A percentile compares a stretch with the other conserved stretches of the same genome.
Conservation (phyloP, 2,888 invertebrate species). For the Euphydryas editha region DNA sequence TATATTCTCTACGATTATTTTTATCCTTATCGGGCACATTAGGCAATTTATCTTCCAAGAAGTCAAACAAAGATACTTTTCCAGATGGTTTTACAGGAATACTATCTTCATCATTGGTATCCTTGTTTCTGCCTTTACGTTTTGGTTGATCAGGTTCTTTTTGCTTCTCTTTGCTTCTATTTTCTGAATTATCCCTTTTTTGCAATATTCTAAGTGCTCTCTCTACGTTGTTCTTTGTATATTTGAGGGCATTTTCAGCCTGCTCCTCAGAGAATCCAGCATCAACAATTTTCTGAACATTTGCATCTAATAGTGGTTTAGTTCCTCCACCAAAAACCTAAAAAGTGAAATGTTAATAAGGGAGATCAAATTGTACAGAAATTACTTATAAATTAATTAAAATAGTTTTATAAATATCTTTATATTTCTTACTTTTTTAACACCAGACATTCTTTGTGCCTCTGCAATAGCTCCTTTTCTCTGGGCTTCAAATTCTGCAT, state of each 20-base stretch:
- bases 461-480: conserved; percentile 95
- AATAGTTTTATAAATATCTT: not conserved
- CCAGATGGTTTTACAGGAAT: conserved; percentile 89
- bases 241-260: conserved; percentile 88
- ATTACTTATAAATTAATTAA: too few species aligned
- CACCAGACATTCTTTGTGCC: conserved; percentile 86
- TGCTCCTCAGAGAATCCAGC: conserved; percentile 91
- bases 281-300: conserved; percentile 91
- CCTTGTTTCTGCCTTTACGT: conserved; percentile 78
- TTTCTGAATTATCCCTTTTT: conserved; percentile 79
- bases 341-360: conserved; percentile 39
- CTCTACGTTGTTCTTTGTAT: conserved; percentile 89
- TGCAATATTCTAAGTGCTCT: conserved; percentile 87
- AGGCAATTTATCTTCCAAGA: conserved; percentile 91
- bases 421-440: conserved; percentile 74
- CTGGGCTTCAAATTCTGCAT: conserved; percentile 94
- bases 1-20: conserved; percentile 61
- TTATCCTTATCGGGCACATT: conserved; percentile 78
- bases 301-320: conserved; percentile 88
- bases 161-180: conserved; percentile 70
- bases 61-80: conserved; percentile 91
- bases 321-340: conserved; percentile 86
- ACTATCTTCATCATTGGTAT: conserved; percentile 81
- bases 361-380: too few species aligned
- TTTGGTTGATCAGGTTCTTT: conserved; percentile 73